Evolutionary conservation across 2,113 vertebrate genomes (phyloP), one percentile per base, ranked within the genome.

Genomic region (Calypte anna): DNA sequence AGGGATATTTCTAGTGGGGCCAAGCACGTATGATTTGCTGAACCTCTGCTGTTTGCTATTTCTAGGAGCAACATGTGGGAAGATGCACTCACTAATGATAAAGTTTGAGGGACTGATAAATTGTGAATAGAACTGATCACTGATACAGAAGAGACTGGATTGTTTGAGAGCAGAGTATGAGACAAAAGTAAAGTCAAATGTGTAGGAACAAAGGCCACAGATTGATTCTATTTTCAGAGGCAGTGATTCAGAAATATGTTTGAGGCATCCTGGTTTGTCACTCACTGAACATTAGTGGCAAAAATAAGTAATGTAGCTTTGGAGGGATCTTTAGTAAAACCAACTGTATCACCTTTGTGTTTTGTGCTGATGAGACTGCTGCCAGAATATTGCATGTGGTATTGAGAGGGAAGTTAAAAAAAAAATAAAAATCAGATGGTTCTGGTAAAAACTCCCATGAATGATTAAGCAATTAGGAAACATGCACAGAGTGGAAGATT

Each of bases 121-220:
- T 67, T 50, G 44, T 83, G 85, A 93, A 90, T 95, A 89, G 77
- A 61, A 57, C 73, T 86, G 75, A 83, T 92, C 77, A 92, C 36
- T 76, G 70, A 86, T 86, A 83, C 19, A 38, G 82, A 91, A 67
- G 40, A 90, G 51, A 88, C 88, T 90, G 57, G 63, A 75, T 68
- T 81, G 31, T 55, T 93, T 94, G 75, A 66, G 63, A 70, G 63
- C 27, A n/a, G 66, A 9, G 15, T 78, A 21, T 88, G 57, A 80
- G 75, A 67, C 90, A 92, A 91, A 94, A 86, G 69, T 84, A 46
- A 91, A 95, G 69, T 86, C 69, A 93, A 79, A 92, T 31, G 27
- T 66, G 44, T 83, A 72, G 75, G 72, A 93, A 88, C 28, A 95
- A 90, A 94, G 68, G 61, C 64, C 63, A 80, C 30, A 90, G 57